phyloP scores from a whole-genome alignment of 2,888 invertebrate species.

The Lepidocyrtinus sp. region DNA sequence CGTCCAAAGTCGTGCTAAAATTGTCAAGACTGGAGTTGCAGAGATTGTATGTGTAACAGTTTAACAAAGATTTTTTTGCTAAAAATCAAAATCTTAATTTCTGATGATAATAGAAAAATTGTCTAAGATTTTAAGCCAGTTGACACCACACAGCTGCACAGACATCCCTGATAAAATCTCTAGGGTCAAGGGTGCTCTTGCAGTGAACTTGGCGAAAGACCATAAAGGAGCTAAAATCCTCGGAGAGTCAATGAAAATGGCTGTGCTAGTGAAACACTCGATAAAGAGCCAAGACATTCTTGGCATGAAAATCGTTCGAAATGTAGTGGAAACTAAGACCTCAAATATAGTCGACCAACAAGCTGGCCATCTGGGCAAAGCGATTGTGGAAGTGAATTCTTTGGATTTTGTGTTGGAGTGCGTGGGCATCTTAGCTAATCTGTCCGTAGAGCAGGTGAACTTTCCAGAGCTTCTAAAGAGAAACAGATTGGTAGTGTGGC shows the following conservation, averaged over 20 bases:
- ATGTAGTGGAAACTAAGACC: slow-evolving; percentile 39
- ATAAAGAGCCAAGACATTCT: slow-evolving; percentile 50
- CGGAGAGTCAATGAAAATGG: slow-evolving; percentile 42
- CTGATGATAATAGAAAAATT: neutral
- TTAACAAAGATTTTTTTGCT: neutral
- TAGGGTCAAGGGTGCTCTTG: slow-evolving; percentile 46
- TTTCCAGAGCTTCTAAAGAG: slow-evolving; percentile 51
- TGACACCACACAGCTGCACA: slow-evolving; percentile 23
- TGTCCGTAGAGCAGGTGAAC: slow-evolving; percentile 38
- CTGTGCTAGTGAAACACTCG: slow-evolving; percentile 38
- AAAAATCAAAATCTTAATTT: neutral
- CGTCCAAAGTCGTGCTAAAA: slow-evolving; percentile 20
- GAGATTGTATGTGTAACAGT: slow-evolving; percentile 34
- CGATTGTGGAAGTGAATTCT: slow-evolving; percentile 46
- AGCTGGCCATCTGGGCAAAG: slow-evolving; percentile 55
- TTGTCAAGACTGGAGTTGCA: slow-evolving; percentile 41
- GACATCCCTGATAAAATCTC: slow-evolving; percentile 37
- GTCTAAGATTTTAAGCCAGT: slow-evolving; percentile 35
- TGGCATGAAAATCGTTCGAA: slow-evolving; percentile 61
- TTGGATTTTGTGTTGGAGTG: slow-evolving; percentile 60
- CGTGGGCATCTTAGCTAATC: slow-evolving; percentile 44
- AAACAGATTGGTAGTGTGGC: slow-evolving; percentile 53
- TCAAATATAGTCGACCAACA: slow-evolving; percentile 49
- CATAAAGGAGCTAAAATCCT: slow-evolving; percentile 41
- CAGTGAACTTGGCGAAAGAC: slow-evolving; percentile 52